Conservation (phyloP, 1,140 invertebrate species). For the Leptinotarsa texana region DNA sequence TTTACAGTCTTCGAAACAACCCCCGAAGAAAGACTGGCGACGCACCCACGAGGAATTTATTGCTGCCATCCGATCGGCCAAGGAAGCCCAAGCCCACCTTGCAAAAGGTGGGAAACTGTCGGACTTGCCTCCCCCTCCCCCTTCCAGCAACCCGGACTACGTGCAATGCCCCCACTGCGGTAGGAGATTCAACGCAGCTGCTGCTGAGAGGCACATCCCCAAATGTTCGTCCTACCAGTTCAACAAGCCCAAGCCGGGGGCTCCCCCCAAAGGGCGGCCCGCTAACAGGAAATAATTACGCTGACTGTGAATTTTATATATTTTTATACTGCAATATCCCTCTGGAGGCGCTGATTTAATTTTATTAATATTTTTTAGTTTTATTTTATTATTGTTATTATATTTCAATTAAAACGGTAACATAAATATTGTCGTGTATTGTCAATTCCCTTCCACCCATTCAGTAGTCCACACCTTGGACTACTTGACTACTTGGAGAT, state of each 20-base stretch:
- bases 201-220: conserved; percentile 91
- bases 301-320: conserved; percentile 9
- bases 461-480: too few relatives aligned
- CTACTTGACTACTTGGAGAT: too few relatives aligned
- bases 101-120: conserved; percentile 83
- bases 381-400: conserved; percentile 18
- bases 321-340: conserved; percentile 10
- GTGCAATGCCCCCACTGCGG: conserved; percentile 89
- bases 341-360: not conserved
- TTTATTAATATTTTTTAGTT: conserved; percentile 9
- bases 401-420: conserved; percentile 8
- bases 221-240: conserved; percentile 84
- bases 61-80: conserved; percentile 84
- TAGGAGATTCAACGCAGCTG: conserved; percentile 82
- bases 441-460: too few relatives aligned
- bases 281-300: not conserved
- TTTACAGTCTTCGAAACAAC: conserved; percentile 17
- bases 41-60: conserved; percentile 94
- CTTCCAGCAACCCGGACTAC: conserved; percentile 85
- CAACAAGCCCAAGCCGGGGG: conserved; percentile 70
- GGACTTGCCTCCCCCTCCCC: conserved; percentile 88
- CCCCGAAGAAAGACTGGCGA: conserved; percentile 78
- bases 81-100: conserved; percentile 81
- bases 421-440: not conserved
- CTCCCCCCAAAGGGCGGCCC: conserved; percentile 12